Evolutionary conservation across 2,888 invertebrate genomes (phyloP).

Genomic region (Lampropteryx suffumata): DNA sequence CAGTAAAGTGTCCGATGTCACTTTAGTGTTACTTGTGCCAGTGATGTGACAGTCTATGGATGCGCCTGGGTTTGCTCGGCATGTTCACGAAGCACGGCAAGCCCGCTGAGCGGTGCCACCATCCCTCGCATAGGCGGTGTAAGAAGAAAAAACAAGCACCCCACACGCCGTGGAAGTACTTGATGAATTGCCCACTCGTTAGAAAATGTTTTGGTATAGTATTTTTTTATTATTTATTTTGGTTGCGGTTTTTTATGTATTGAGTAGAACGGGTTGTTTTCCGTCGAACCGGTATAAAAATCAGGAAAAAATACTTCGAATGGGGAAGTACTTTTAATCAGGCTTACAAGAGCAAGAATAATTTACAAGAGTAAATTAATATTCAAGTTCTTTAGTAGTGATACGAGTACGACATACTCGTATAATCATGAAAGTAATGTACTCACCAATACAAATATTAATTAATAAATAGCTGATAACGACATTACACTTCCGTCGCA

Average conservation of each 20-base stretch:
- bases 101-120: conserved; percentile 77
- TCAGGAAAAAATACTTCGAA: too few relatives aligned
- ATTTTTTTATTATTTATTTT: conserved; percentile 47
- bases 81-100: conserved; percentile 80
- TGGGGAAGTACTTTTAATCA: too few relatives aligned
- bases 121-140: conserved; percentile 71
- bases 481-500: conserved; percentile 4
- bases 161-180: conserved; percentile 82
- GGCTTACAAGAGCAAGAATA: too few relatives aligned
- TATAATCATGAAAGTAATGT: too few relatives aligned
- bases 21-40: conserved; percentile 60
- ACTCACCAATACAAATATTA: too few relatives aligned
- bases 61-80: conserved; percentile 71
- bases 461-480: conserved; percentile 2
- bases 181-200: conserved; percentile 84
- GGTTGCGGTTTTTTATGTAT: conserved; percentile 6
- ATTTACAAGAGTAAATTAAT: too few relatives aligned
- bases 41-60: conserved; percentile 80
- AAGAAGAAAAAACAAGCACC: conserved; percentile 80
- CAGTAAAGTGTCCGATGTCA: conserved; percentile 39
- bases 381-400: too few relatives aligned
- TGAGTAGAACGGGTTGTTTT: background rate
- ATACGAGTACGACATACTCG: too few relatives aligned
- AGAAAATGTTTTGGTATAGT: conserved; percentile 83
- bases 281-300: too few relatives aligned